Percentiles rank a stretch among this genome's conserved stretches.
phyloP scores from a whole-genome alignment of 2,888 invertebrate species.

The Limnephilus rhombicus region DNA sequence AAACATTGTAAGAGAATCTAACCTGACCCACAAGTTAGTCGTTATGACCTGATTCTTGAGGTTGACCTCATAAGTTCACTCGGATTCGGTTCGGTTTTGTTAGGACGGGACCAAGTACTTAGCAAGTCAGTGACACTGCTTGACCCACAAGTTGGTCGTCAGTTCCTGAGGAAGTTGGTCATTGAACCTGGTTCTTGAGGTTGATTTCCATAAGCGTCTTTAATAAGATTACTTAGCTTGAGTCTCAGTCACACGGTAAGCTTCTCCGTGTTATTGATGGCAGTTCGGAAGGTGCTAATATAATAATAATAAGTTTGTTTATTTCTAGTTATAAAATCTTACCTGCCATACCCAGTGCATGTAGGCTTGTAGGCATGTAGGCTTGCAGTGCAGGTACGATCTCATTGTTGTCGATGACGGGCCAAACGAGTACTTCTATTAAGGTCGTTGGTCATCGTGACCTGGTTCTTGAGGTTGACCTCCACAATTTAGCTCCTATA shows the following conservation, averaged over 20 bases:
- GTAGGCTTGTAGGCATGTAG: too few relatives aligned
- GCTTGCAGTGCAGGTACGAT: too few relatives aligned
- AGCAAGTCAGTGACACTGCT: constrained; percentile 80
- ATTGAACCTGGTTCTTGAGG: too few relatives aligned
- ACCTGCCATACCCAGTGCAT: constrained; percentile 91
- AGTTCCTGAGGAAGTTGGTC: constrained; percentile 80
- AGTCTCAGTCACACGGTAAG: background rate
- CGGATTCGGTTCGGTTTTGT: too few relatives aligned
- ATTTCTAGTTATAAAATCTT: constrained; percentile 67
- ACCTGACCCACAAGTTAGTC: constrained; percentile 97
- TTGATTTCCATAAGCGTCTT: too few relatives aligned
- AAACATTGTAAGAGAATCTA: constrained; percentile 67
- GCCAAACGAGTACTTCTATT: too few relatives aligned
- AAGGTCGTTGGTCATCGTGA: constrained; percentile 69
- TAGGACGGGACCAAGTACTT: background rate
- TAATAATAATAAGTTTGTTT: background rate
- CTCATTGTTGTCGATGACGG: too few relatives aligned
- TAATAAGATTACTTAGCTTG: too few relatives aligned
- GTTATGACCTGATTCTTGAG: constrained; percentile 86
- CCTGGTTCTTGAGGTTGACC: constrained; percentile 94
- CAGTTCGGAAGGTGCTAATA: constrained; percentile 86
- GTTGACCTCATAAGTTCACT: too few relatives aligned
- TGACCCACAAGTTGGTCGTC: constrained; percentile 96
- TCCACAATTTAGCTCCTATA: constrained; percentile 96
- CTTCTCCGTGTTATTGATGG: constrained; percentile 81